Base-by-base conservation (phyloP, 2,113 vertebrate species). In the Abramis brama region DNA sequence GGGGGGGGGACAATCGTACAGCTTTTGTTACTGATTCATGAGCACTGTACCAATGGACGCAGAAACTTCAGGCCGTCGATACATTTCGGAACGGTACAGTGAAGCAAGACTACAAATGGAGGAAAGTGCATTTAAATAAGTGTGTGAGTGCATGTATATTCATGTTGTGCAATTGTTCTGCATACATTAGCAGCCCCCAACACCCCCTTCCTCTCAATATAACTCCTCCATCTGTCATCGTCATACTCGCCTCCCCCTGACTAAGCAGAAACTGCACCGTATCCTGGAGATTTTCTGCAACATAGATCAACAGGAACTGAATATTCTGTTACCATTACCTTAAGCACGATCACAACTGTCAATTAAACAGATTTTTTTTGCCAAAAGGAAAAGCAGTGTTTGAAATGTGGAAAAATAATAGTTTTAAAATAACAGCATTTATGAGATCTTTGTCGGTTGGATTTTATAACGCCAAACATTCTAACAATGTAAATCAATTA, bases 1-100 rank as follows among this genome's bases (percentile, higher is more conserved):
- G 6, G 39, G 39, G 36, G 36, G 36, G 39, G 0, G 2, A 30
- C 30, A 83, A 82, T 71, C 36, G 55, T 45, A 15, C 30, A 57
- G 68, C 85, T 86, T 87, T 85, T 89, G 83, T 87, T 87, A 74
- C 47, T 66, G 25, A 47, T 68, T 79, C 74, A 88, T 64, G 80
- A 85, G 77, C 55, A 43, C 19, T 30, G 23, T 39, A 25, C 6
- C 27, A 27, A 43, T 76, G 60, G 57, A 86, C 57, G 52, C 25
- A 60, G 45, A 79, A 66, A 77, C 82, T 73, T 73, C 45, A 74
- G 57, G 57, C 70, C 36, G 43, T 12, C 36, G 43, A 83, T 79
- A 77, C 43, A 43, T 73, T 55, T 73, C 66, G 23, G 71, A 55
- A 68, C 30, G 74, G 74, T 59, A 55, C n/a, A n/a, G 64, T 1